phyloP scores from a whole-genome alignment of 2,888 invertebrate species.

The Notocelia uddmanniana region DNA sequence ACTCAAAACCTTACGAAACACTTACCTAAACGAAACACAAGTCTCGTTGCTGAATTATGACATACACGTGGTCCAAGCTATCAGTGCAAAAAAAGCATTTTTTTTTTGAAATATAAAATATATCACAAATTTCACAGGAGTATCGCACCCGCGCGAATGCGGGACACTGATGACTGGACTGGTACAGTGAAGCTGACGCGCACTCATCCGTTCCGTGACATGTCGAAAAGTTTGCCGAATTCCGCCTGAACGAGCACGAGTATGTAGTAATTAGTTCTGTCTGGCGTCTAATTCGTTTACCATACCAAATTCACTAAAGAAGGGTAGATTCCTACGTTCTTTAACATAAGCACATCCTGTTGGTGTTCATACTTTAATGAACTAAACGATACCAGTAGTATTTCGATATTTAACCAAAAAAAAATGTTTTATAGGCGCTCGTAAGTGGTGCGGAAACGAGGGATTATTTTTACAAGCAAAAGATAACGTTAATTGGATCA shows the following conservation, averaged over 20 bases:
- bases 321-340: too few species aligned
- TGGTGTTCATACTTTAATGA: too few species aligned
- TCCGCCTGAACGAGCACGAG: neutral
- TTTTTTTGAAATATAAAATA: neutral
- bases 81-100: too few species aligned
- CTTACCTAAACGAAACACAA: too few species aligned
- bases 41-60: too few species aligned
- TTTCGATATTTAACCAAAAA: neutral
- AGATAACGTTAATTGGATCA: slow-evolving; percentile 11
- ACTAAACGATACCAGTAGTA: too few species aligned
- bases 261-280: neutral
- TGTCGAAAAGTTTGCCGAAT: neutral
- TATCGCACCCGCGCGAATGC: neutral
- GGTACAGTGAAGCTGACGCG: neutral
- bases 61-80: too few species aligned
- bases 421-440: neutral
- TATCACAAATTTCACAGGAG: neutral
- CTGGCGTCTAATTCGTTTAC: neutral
- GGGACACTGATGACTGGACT: too few species aligned
- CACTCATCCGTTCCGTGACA: neutral
- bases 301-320: too few species aligned
- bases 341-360: too few species aligned
- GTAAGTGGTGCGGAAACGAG: neutral
- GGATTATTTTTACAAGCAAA: neutral
- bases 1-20: too few species aligned